Base-by-base conservation (phyloP, 2,888 invertebrate genomes). In the Dryomyza anilis region DNA sequence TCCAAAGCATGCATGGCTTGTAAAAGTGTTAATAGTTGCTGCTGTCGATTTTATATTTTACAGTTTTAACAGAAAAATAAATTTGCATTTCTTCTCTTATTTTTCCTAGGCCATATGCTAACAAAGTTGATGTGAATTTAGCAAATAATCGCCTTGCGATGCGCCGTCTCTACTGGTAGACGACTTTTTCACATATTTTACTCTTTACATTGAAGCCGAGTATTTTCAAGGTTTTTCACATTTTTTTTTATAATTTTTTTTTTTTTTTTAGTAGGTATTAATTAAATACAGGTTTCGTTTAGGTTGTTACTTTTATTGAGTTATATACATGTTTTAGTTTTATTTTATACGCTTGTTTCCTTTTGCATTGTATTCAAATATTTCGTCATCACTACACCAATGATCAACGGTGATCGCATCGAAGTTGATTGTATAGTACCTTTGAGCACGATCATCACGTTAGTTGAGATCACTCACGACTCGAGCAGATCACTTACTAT, bases 221-320 rank as follows among this genome's bases (percentile, higher is more conserved):
- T n/a, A 46, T 8, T 65, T 65, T 65, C 65, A 65, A 65, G 65
- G 65, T 65, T 65, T 65, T 56, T 45, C 62, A 52, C 21, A n/a
- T 33, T 55, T 45, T 36, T 39, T 57, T 63, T 63, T 16, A n/a
- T 30, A 27, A 36, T 50, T 58, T 43, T 23, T 29, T 39, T 19
- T 53, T 21, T n/a, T n/a, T n/a, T n/a, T n/a, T n/a, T n/a, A n/a
- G 43, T 16, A 45, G 36, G 19, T 4, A 8, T 61, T 43, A 12
- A 46, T 58, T 29, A 43, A n/a, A 50, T 50, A 57, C 48, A 14
- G 43, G 46, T 58, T 61, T 48, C n/a, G n/a, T n/a, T n/a, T 29
- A 39, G 39, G 39, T 39, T 39, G 39, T 29, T 52, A n/a, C 25
- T 29, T 25, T 52, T 21, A 46, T 10, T 19, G n/a, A 52, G 16